Conservation (phyloP, 2,888 invertebrate genomes). For the Heliconius charithonia region DNA sequence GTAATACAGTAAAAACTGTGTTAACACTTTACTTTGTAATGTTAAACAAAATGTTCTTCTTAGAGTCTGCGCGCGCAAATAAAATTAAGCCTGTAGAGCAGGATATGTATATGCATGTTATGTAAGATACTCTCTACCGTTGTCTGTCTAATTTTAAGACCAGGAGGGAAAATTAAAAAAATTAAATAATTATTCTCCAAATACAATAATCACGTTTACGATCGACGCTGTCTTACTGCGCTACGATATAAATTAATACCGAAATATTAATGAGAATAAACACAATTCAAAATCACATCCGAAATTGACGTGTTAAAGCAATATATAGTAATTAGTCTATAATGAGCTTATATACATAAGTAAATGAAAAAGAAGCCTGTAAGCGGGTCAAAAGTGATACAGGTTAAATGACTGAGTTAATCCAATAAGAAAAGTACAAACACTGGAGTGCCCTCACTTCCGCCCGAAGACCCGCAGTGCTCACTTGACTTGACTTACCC, state of each 20-base stretch:
- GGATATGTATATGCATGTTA: not conserved
- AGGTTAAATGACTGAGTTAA: conserved; percentile 80
- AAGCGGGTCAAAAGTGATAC: conserved; percentile 78
- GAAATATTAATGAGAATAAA: not conserved
- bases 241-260: not conserved
- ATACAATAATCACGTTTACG: not conserved
- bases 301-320: conserved; percentile 37
- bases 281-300: conserved; percentile 10
- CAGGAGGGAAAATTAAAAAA: too few species aligned
- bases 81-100: too few species aligned
- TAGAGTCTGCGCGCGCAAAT: not conserved
- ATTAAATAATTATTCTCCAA: too few species aligned
- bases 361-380: conserved; percentile 67
- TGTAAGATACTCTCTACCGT: not conserved
- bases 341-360: conserved; percentile 45
- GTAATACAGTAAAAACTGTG: too few species aligned
- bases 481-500: conserved; percentile 72
- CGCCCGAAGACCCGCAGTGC: conserved; percentile 78
- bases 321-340: conserved; percentile 42
- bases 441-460: conserved; percentile 78
- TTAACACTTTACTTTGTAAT: not conserved
- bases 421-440: conserved; percentile 83
- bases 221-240: not conserved
- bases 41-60: not conserved
- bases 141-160: not conserved